Evolutionary conservation across 2,113 vertebrate species (phyloP).

Genomic region (Dasypus novemcinctus): DNA sequence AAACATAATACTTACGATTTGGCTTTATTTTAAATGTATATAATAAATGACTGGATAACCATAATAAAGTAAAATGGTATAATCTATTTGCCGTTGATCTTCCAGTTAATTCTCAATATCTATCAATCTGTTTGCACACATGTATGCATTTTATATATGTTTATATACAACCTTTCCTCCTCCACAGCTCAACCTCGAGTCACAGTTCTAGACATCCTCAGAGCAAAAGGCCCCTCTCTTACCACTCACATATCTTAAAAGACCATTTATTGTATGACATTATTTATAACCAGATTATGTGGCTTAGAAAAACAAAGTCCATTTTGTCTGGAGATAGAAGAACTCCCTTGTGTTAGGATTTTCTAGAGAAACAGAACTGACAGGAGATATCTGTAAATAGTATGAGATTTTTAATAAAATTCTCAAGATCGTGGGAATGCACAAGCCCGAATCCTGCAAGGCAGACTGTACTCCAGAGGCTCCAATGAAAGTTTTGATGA

Average conservation of each 20-base stretch:
- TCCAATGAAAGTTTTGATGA: no score
- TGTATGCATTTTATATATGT: neutral
- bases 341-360: neutral
- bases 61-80: conserved; percentile 24
- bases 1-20: neutral
- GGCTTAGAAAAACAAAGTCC: neutral
- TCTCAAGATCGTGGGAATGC: no score
- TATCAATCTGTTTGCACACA: neutral
- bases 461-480: no score
- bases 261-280: neutral
- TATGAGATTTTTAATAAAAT: no score
- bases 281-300: neutral
- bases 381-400: no score
- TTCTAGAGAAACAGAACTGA: no score
- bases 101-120: neutral
- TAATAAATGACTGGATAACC: neutral
- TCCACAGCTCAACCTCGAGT: neutral
- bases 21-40: neutral
- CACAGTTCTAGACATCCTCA: neutral
- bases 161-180: neutral
- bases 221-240: neutral
- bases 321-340: neutral
- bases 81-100: neutral
- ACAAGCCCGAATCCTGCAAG: no score
- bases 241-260: neutral